phyloP scores from a whole-genome alignment of 2,797 vertebrate genomes.

The Agapornis canus region DNA sequence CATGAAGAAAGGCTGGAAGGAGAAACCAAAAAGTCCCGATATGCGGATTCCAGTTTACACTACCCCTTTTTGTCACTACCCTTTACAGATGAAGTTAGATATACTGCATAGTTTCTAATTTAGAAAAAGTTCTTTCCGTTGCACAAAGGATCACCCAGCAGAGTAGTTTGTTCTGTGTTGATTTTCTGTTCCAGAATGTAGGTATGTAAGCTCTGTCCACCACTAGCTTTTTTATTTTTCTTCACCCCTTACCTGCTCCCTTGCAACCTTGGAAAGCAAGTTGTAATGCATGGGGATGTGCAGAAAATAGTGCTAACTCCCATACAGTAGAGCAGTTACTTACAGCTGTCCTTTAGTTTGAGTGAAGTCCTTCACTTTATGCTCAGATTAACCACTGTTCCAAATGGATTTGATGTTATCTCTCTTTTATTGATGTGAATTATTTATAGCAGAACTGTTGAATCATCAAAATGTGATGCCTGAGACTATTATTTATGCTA shows the following conservation, averaged over 20 bases:
- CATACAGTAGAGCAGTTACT: conserved; percentile 13
- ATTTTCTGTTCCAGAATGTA: not conserved
- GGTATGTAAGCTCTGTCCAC: not conserved
- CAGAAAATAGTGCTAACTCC: conserved; percentile 22
- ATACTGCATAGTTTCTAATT: not conserved
- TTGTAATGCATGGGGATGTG: not conserved
- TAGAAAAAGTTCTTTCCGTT: not conserved
- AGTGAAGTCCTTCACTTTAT: conserved; percentile 45
- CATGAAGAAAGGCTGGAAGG: not conserved
- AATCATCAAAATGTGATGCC: conserved; percentile 7
- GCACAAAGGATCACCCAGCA: not conserved
- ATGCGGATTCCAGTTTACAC: not conserved
- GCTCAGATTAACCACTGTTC: conserved; percentile 12
- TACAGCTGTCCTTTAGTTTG: conserved; percentile 4
- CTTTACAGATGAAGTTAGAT: rapidly evolving
- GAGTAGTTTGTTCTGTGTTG: not conserved
- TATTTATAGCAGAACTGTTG: conserved; percentile 39
- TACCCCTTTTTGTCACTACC: not conserved
- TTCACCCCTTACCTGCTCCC: not conserved
- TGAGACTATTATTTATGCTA: conserved; percentile 36
- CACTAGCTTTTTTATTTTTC: not conserved
- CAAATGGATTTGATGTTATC: conserved; percentile 11
- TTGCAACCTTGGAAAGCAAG: conserved; percentile 37
- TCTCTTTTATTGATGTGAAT: conserved; percentile 47
- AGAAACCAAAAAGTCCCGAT: not conserved